Conservation (phyloP, 1,140 invertebrate genomes). For the Drosophila pallidifrons region DNA sequence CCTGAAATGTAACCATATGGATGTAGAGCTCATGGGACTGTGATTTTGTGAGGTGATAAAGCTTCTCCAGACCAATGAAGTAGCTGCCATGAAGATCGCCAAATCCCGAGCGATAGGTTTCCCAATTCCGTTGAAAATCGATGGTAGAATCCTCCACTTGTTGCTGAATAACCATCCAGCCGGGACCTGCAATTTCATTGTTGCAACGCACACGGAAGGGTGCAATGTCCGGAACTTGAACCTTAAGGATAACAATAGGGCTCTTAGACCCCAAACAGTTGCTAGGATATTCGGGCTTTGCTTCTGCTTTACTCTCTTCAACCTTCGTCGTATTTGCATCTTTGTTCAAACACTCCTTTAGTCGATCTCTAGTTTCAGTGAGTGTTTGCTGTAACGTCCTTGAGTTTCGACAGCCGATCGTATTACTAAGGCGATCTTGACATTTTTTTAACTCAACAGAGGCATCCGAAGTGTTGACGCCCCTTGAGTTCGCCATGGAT, state of each 20-base stretch:
- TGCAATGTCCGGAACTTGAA: background rate
- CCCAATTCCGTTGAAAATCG: background rate
- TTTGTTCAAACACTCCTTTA: too few relatives aligned
- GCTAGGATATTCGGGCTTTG: background rate
- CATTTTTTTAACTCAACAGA: too few relatives aligned
- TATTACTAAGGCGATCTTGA: too few relatives aligned
- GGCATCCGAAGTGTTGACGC: too few relatives aligned
- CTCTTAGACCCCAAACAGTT: background rate
- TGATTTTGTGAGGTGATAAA: background rate
- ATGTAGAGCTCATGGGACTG: constrained; percentile 8
- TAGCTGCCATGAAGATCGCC: background rate
- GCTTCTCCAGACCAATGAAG: constrained; percentile 4
- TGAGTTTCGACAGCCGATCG: too few relatives aligned
- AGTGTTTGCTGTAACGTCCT: too few relatives aligned
- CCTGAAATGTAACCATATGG: too few relatives aligned
- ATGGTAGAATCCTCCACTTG: background rate
- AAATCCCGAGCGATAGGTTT: background rate
- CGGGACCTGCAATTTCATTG: background rate
- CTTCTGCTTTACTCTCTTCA: background rate
- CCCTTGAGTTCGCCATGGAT: background rate
- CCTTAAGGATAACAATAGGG: background rate
- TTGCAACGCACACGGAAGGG: background rate
- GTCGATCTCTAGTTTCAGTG: too few relatives aligned
- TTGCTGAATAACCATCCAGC: background rate
- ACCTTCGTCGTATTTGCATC: background rate